Evolutionary conservation across 1,140 invertebrate species (phyloP), one percentile per base, ranked within the genome.

Genomic region (Medauroidea extradentata): DNA sequence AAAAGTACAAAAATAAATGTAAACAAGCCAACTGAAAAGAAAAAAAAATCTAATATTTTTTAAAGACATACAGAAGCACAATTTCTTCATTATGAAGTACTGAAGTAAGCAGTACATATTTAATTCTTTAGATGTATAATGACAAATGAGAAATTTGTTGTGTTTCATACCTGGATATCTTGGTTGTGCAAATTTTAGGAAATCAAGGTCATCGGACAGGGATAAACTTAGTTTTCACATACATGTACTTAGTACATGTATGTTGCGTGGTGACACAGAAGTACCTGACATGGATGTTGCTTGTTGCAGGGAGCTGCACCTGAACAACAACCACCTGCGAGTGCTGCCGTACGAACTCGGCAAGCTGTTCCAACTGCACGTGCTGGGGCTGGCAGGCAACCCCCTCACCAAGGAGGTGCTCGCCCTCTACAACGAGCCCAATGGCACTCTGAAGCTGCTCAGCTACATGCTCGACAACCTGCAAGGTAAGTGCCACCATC

Each of bases 261-360:
- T 41, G 1, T 1, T 41, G 16, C 16, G 13, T 9, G 16, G 13
- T 2, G 2, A 41, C 1, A 2, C 13, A 1, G 16, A 41, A 41
- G 2, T 2, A 41, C 1, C 1, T 41, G 39, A 41, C 13, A 41
- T 14, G 23, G 23, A 21, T 61, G 60, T 62, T 69, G 67, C 66
- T 60, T 63, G 57, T 85, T 85, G 19, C 78, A 93, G 93, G 77
- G 96, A 99, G 79, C 82, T 99, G 64, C 84, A 94, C 67, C 81
- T 99, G 53, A 93, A 92, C 75, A 88, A 98, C 78, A 99, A 99
- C 79, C 88, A 87, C 71, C 81, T 99, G 62, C 83, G 95, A 50
- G 86, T 90, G 63, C 80, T 99, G 68, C 97, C 97, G 2, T 98
- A 93, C 77, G 96, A 99, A 78, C 82, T 99, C 67, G 97, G 97